A percentile compares a stretch with the other conserved stretches of the same genome.
Conservation (phyloP, 2,113 vertebrate genomes). For the Damaliscus lunatus region DNA sequence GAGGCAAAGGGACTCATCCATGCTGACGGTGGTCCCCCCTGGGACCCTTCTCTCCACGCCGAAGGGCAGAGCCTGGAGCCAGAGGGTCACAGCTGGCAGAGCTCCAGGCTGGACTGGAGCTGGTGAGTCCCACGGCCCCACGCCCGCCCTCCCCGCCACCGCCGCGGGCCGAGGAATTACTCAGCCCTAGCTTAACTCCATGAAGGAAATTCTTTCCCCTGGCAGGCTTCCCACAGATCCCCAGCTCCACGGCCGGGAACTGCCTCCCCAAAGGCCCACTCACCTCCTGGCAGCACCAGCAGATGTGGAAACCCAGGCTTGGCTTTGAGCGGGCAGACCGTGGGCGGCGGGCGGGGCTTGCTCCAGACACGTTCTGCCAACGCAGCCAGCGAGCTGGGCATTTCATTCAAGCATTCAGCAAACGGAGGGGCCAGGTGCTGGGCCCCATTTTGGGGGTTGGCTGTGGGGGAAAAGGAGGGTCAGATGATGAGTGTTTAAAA, state of each 20-base stretch:
- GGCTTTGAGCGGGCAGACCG: conserved; percentile 34
- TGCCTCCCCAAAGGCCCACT: conserved; percentile 12
- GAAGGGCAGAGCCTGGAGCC: neutral
- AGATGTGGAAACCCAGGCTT: conserved; percentile 45
- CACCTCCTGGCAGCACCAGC: conserved; percentile 15
- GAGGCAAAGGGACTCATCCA: rapidly evolving
- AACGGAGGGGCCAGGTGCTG: neutral
- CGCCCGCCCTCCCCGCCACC: neutral
- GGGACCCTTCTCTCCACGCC: neutral
- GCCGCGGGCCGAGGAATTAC: neutral
- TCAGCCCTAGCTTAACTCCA: neutral
- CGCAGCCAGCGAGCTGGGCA: neutral
- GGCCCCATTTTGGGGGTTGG: neutral
- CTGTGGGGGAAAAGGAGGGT: neutral
- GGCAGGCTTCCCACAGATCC: neutral
- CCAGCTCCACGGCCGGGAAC: conserved; percentile 30
- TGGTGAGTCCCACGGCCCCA: neutral
- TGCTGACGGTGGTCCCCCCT: neutral
- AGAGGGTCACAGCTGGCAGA: neutral
- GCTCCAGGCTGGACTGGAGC: neutral
- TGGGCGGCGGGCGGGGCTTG: neutral
- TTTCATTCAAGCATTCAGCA: conserved; percentile 48
- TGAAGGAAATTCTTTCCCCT: conserved; percentile 26
- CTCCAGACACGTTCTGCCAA: neutral
- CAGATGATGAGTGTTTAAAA: neutral